Base-by-base conservation (phyloP, 2,888 invertebrate species). In the Muschampia staudingeri region DNA sequence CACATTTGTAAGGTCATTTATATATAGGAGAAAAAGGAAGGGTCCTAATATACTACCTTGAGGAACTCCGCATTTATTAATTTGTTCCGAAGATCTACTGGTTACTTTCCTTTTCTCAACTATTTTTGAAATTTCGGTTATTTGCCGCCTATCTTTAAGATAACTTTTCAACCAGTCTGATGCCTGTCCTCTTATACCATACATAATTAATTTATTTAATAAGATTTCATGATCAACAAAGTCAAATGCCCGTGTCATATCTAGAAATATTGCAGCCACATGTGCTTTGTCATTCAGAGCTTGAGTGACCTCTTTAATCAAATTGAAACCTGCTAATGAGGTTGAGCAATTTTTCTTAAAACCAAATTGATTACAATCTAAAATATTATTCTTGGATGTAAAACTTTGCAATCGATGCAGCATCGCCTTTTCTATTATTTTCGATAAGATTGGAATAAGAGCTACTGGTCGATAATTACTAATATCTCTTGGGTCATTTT, bases 201-300 rank as follows among this genome's bases (percentile, higher is more conserved):
- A 75, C 1, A 30, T 67, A 12, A 76, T 44, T 30, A 79, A 14
- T 56, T 84, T 84, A 19, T 16, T 52, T 16, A 82, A 25, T 7
- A 82, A 19, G 40, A 25, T 37, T 0, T 69, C 37, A 76, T 84
- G 84, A 6, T 56, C 14, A 0, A 84, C 84, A 48, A 81, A 72
- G 65, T 84, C 82, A 52, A 84, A 84, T n/a, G 84, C 84, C 37
- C 77, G 76, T 9, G 44, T 81, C 80, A 84, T 80, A 42, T 84
- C 84, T 2, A 84, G 52, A 44, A 84, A 82, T 19, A 78, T 14
- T 16, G 61, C 76, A 14, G 82, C 34, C 0, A 77, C 67, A 19
- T 37, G 65, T 16, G 34, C 48, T 37, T 67, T 52, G 6, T 73
- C 76, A 78, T 81, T 70, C 11, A 84, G 44, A 70, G 30, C 56